Percentiles rank a stretch among this genome's conserved stretches.
Evolutionary conservation across 1,140 invertebrate species (phyloP).

Genomic region (Drosophila funebris): DNA sequence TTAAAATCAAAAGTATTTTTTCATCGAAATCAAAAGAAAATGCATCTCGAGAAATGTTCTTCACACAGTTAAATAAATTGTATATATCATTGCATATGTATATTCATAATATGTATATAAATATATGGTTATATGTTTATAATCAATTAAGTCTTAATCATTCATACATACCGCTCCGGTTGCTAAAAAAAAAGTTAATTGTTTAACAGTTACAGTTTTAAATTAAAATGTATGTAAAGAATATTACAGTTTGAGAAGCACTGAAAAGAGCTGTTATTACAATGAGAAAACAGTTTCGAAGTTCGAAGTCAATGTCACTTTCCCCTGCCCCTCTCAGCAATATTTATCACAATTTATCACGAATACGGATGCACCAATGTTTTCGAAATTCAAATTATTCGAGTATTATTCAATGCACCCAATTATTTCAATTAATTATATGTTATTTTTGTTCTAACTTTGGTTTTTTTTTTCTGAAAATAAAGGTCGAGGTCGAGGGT

Average conservation of each 20-base stretch:
- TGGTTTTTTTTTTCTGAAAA: background rate
- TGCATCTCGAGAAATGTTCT: conserved; percentile 18
- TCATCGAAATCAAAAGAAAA: conserved; percentile 26
- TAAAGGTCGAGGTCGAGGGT: background rate
- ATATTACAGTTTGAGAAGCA: conserved; percentile 73
- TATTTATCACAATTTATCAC: background rate
- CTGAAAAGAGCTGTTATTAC: conserved; percentile 82
- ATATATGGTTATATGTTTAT: conserved; percentile 31
- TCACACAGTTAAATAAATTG: conserved; percentile 36
- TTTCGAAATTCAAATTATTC: background rate
- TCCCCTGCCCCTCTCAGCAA: background rate
- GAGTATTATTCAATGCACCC: background rate
- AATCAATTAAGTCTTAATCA: conserved; percentile 50
- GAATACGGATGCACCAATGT: background rate
- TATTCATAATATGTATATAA: conserved; percentile 18
- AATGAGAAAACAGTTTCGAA: conserved; percentile 43
- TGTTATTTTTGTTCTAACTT: background rate
- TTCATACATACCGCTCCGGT: conserved; percentile 80
- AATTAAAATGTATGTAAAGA: conserved; percentile 39
- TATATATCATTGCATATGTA: background rate
- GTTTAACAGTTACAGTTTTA: conserved; percentile 70
- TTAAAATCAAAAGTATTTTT: conserved; percentile 4
- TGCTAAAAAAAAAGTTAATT: conserved; percentile 76
- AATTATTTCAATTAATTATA: background rate
- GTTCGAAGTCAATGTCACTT: conserved; percentile 11